phyloP scores from a whole-genome alignment of 1,140 invertebrate species.

The Linepithema humile region DNA sequence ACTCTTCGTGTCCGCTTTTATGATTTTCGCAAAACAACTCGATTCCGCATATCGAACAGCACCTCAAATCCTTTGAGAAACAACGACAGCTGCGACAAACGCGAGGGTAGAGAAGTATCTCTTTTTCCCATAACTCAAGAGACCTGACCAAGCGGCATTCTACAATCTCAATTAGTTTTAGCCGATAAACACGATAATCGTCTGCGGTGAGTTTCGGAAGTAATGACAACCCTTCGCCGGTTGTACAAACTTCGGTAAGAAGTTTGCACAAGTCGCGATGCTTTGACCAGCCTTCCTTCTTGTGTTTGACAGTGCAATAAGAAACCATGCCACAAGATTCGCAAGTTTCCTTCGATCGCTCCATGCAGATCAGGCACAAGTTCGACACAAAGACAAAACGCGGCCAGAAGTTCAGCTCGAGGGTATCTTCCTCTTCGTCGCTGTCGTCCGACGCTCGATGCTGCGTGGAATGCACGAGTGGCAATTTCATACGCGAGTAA shows the following conservation, averaged over 20 bases:
- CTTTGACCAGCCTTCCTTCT: conserved; percentile 76
- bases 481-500: conserved; percentile 66
- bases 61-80: conserved; percentile 85
- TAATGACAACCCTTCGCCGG: conserved; percentile 22
- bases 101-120: conserved; percentile 88
- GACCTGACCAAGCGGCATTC: conserved; percentile 85
- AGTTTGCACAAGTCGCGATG: conserved; percentile 84
- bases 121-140: conserved; percentile 87
- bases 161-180: conserved; percentile 86
- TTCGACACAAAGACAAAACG: conserved; percentile 76
- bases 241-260: conserved; percentile 67
- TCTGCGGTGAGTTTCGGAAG: conserved; percentile 84
- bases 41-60: conserved; percentile 86
- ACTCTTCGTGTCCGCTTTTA: conserved; percentile 72
- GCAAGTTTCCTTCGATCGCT: conserved; percentile 73
- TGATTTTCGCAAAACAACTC: conserved; percentile 79
- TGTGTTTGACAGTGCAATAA: conserved; percentile 85
- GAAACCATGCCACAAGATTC: conserved; percentile 84
- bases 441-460: conserved; percentile 32
- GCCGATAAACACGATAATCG: conserved; percentile 86
- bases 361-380: conserved; percentile 82
- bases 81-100: conserved; percentile 84
- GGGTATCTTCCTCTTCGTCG: conserved; percentile 69
- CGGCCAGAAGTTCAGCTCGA: conserved; percentile 77
- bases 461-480: conserved; percentile 24